These are phyloP conservation scores for Aerospiza tachiro DNA, from an alignment of 2,797 vertebrate genomes.

Conservation along the genomic window DNA sequence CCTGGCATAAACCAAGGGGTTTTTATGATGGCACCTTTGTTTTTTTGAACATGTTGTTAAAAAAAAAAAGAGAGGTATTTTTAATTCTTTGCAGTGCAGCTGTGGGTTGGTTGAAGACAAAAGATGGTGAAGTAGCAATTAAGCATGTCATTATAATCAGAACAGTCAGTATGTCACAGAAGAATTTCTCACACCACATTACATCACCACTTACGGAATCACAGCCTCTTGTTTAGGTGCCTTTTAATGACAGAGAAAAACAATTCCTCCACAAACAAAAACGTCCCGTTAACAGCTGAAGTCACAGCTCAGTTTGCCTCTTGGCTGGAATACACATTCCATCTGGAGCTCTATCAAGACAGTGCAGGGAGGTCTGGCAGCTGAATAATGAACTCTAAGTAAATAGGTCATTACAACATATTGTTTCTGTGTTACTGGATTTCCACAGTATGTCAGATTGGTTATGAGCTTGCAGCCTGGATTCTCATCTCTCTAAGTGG, in stretches of 20 bases:
- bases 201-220: not conserved
- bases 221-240: constrained; percentile 1
- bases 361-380: constrained; percentile 63
- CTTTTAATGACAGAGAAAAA: constrained; percentile 28
- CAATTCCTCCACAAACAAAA: constrained; percentile 37
- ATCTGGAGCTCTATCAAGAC: constrained; percentile 57
- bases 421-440: constrained; percentile 46
- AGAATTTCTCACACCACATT: not conserved
- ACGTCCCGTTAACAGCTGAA: constrained; percentile 25
- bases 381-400: constrained; percentile 58
- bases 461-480: not conserved
- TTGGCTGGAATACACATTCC: constrained; percentile 37
- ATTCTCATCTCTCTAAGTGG: not conserved
- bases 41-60: not conserved
- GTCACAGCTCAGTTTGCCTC: constrained; percentile 38
- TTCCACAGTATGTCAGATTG: not conserved
- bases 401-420: constrained; percentile 43
- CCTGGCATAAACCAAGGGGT: not conserved
- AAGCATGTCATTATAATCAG: not conserved
- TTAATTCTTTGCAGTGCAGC: not conserved
- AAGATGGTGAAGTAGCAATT: not conserved
- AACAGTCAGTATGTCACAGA: not conserved
- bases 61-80: rapidly evolving
- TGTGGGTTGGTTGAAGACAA: not conserved
- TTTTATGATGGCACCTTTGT: not conserved